Conservation (phyloP, 2,113 vertebrate genomes). For the Myrmophylax atrothorax region DNA sequence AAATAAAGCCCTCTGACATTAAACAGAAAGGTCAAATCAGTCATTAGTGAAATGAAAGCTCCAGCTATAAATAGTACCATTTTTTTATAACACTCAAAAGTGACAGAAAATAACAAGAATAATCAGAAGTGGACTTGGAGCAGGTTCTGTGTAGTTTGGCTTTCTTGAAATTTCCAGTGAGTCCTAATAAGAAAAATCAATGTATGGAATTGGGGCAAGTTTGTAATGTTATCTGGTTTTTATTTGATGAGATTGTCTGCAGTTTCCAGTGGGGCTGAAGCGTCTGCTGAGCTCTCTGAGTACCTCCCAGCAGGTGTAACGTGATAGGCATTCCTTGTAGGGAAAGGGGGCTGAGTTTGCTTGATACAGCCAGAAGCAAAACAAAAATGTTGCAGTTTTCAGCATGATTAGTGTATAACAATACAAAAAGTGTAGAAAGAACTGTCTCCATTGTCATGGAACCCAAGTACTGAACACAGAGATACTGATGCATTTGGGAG, state of each 20-base stretch:
- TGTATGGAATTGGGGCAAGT: neutral
- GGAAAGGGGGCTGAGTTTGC: neutral
- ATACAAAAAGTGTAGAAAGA: neutral
- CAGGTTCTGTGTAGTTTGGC: neutral
- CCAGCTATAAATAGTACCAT: slow-evolving; percentile 53
- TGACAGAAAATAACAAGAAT: neutral
- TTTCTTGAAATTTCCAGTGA: neutral
- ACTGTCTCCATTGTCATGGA: neutral
- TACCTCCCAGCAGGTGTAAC: neutral
- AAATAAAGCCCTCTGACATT: slow-evolving; percentile 61
- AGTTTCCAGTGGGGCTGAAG: neutral
- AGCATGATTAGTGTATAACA: neutral
- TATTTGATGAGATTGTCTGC: neutral
- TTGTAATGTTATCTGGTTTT: neutral
- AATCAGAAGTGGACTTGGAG: neutral
- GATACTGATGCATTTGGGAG: neutral
- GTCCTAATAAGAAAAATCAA: neutral
- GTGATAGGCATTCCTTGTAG: neutral
- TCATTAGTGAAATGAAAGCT: slow-evolving; percentile 34
- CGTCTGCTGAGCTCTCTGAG: neutral
- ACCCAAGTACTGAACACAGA: neutral
- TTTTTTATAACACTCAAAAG: neutral
- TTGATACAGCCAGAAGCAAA: neutral
- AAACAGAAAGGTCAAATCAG: slow-evolving; percentile 64
- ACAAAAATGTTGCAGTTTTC: neutral